These are phyloP conservation scores for Corythornis vintsioides DNA, from an alignment of 2,113 vertebrate genomes.

Conservation along the genomic window DNA sequence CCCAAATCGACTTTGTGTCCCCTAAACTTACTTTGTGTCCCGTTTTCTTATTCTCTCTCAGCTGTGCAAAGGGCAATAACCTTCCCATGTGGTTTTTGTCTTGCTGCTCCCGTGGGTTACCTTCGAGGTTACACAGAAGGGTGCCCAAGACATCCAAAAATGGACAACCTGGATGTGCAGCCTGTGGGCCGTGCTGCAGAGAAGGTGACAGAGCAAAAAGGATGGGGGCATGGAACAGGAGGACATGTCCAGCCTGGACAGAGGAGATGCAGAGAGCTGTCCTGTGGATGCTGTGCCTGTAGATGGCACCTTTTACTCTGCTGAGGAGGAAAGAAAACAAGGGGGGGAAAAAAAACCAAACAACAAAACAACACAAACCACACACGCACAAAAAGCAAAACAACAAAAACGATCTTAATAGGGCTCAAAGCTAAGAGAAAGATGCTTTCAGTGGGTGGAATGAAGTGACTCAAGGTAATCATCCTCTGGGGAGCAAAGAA, in stretches of 20 bases:
- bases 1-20: too few species aligned
- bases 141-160: too few species aligned
- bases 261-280: background rate
- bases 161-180: too few species aligned
- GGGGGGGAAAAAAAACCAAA: too few species aligned
- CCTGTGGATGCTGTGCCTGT: conserved; percentile 14
- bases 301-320: conserved; percentile 65
- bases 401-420: background rate
- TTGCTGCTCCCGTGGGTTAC: background rate
- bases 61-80: background rate
- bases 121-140: background rate
- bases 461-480: accelerated
- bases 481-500: background rate
- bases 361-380: too few species aligned
- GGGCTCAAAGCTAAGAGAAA: background rate
- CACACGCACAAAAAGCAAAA: too few species aligned
- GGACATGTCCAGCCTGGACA: background rate
- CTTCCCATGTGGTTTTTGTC: background rate
- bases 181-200: accelerated
- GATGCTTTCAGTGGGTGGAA: background rate
- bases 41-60: background rate
- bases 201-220: background rate
- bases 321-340: background rate
- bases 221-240: background rate
- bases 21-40: background rate